A percentile compares a stretch with the other conserved stretches of the same genome.
Evolutionary conservation across 1,140 invertebrate species (phyloP).

Genomic region (Mizuhopecten yessoensis): DNA sequence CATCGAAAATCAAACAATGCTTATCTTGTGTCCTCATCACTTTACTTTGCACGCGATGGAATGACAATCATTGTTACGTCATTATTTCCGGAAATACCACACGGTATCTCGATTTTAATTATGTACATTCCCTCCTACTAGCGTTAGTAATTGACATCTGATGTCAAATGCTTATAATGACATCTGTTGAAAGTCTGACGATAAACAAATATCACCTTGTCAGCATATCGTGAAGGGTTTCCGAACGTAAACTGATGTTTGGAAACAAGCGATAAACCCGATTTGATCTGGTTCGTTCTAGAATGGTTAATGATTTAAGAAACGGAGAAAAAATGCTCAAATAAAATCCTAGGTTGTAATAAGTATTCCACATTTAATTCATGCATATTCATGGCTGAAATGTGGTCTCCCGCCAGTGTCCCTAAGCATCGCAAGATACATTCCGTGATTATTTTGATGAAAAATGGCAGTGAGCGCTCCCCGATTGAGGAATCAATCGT

Average conservation of each 20-base stretch:
- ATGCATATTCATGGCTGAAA: no score
- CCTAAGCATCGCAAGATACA: background rate
- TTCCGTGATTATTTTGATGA: background rate
- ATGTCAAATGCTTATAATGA: background rate
- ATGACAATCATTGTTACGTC: background rate
- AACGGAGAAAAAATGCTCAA: no score
- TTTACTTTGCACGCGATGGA: background rate
- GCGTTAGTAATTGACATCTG: background rate
- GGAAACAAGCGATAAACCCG: background rate
- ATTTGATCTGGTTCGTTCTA: no score
- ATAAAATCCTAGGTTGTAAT: no score
- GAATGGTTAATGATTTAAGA: no score
- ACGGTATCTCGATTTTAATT: background rate
- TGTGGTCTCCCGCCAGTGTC: background rate
- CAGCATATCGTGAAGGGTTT: background rate
- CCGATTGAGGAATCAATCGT: background rate
- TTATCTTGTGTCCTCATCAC: background rate
- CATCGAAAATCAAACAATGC: conserved; percentile 17
- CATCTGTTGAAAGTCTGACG: background rate
- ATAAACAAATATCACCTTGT: background rate
- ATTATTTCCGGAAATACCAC: background rate
- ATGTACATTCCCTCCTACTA: background rate
- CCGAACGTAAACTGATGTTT: background rate
- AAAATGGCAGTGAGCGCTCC: background rate
- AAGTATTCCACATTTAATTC: no score